Conservation (phyloP, 2,113 vertebrate species). For the Hypanus sabinus region DNA sequence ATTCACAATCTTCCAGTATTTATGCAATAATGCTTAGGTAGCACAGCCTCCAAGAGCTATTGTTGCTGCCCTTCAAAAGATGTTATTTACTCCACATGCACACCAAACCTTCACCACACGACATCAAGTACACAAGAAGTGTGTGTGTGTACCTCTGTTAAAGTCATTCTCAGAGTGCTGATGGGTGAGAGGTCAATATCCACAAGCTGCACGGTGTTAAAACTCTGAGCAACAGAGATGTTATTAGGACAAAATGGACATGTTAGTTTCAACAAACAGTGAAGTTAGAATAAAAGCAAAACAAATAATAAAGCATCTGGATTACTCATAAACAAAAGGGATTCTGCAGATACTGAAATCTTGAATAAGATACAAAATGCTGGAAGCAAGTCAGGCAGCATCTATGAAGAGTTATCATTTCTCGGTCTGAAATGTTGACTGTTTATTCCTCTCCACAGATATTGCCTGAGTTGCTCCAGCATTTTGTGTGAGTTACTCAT, state of each 20-base stretch:
- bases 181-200: slow-evolving; percentile 95
- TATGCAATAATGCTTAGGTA: not conserved
- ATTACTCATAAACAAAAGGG: not conserved
- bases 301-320: not conserved
- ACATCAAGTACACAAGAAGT: slow-evolving; percentile 38
- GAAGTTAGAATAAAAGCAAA: not conserved
- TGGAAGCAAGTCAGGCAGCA: too few species aligned
- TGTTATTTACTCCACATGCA: slow-evolving; percentile 41
- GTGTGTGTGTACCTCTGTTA: slow-evolving; percentile 82
- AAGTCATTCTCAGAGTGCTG: slow-evolving; percentile 98
- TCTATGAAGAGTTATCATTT: too few species aligned
- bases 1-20: not conserved
- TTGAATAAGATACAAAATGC: too few species aligned
- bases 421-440: too few species aligned
- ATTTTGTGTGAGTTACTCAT: not conserved
- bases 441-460: too few species aligned
- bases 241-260: slow-evolving; percentile 51
- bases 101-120: not conserved
- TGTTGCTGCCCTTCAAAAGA: not conserved
- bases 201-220: slow-evolving; percentile 91
- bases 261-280: slow-evolving; percentile 21
- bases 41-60: not conserved
- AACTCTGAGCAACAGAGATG: slow-evolving; percentile 68
- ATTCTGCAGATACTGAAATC: too few species aligned
- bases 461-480: too few species aligned